Evolutionary conservation across 64 coral and sea anemone genomes (phyloP), one percentile per base, ranked within the genome.

Genomic region (Orbicella faveolata): DNA sequence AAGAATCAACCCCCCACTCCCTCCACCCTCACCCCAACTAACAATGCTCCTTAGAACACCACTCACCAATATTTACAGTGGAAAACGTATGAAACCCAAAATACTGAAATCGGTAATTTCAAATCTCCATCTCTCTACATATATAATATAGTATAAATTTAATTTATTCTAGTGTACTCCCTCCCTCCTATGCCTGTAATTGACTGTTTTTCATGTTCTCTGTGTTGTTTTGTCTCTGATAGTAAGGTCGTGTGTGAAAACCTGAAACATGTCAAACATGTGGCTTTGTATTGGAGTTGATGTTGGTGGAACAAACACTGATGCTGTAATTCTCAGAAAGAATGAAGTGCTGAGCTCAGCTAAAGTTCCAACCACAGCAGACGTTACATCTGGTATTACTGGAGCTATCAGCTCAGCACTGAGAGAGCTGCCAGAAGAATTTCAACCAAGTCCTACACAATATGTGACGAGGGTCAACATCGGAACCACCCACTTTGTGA

Each of bases 221-320:
- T 19, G 14, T 19, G 14, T 48, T 48, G 44, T 6, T 48, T 48
- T 48, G 44, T 6, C 44, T 48, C 44, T 6, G 44, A 6, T 48
- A 6, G 44, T 6, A 6, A 48, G 44, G 44, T 48, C 44, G 4
- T 48, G 44, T 48, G 2, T 48, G 44, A 68, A 70, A 25, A 70
- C 21, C 67, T 25, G 5, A 23, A 68, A 68, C 67, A 33, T 70
- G 23, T 70, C 67, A 23, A 70, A 6, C 19, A 70, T 85, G 82
- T 85, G 64, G 82, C 82, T 85, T 85, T 85, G 64, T n/a, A 95
- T 98, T 91, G 96, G 96, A 65, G 88, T 98, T 75, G 96, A 98
- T 93, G 96, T 98, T 83, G 96, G 96, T 57, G 96, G 96, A 52
- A 98, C 96, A 62, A 98, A 98, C 77, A 98, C 96, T 79, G 96